phyloP scores from a whole-genome alignment of 2,797 vertebrate genomes.

The Pangasius krempfi region DNA sequence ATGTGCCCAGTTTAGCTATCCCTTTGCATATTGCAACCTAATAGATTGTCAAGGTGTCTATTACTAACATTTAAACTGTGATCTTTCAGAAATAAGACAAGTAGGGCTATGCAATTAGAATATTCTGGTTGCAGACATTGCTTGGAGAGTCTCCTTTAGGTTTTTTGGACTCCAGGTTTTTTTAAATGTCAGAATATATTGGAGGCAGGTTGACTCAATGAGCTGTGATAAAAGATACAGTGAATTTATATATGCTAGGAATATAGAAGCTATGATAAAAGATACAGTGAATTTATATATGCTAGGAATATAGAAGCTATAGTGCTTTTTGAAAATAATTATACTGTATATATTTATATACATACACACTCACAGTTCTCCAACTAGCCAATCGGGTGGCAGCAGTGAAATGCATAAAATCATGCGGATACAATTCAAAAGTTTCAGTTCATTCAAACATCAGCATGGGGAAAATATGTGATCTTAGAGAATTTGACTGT shows the following conservation, averaged over 20 bases:
- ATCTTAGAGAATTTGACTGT: neutral
- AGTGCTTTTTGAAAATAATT: neutral
- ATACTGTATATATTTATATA: neutral
- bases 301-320: neutral
- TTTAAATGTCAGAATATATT: neutral
- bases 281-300: neutral
- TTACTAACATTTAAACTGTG: neutral
- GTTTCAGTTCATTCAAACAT: neutral
- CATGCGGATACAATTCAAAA: neutral
- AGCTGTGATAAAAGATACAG: neutral
- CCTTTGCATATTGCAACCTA: neutral
- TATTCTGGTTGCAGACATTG: neutral
- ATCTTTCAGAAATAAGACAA: neutral
- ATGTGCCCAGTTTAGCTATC: neutral
- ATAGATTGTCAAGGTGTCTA: neutral
- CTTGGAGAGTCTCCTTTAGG: neutral
- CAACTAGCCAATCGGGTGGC: too few relatives aligned
- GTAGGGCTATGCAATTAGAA: neutral
- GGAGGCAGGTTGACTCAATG: neutral
- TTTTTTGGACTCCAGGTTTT: neutral
- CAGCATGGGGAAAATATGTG: neutral
- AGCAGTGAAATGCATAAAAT: neutral
- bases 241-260: neutral
- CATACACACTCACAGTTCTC: neutral
- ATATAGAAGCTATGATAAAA: neutral